Evolutionary conservation across 2,113 vertebrate species (phyloP).

Genomic region (Dinomys branickii): DNA sequence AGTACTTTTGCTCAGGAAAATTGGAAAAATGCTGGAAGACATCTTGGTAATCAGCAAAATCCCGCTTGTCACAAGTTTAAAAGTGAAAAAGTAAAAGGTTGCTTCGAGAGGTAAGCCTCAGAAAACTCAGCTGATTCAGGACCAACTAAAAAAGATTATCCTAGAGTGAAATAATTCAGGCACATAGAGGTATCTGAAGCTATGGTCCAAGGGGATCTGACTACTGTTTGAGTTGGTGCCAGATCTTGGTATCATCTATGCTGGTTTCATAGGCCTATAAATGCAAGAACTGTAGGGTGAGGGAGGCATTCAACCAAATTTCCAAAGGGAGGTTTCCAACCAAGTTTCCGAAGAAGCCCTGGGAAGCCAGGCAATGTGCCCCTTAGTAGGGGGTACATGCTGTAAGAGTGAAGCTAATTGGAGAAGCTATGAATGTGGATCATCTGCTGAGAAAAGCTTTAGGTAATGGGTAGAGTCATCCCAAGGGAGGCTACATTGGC

Average conservation of each 20-base stretch:
- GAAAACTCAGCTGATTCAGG: neutral
- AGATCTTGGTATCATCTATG: neutral
- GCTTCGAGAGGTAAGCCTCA: neutral
- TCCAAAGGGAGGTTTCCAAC: too few species aligned
- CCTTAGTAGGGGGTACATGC: too few species aligned
- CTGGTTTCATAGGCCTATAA: neutral
- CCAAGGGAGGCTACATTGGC: too few species aligned
- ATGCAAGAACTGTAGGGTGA: neutral
- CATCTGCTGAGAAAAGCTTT: too few species aligned
- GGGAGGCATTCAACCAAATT: neutral
- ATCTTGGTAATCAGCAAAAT: neutral
- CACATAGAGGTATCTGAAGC: neutral
- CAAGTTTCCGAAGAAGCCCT: too few species aligned
- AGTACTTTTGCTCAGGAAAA: neutral
- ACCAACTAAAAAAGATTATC: neutral
- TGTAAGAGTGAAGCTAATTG: too few species aligned
- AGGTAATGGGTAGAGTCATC: too few species aligned
- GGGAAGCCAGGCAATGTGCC: too few species aligned
- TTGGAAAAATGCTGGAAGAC: neutral
- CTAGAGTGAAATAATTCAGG: neutral
- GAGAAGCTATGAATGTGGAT: too few species aligned
- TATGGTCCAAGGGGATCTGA: neutral
- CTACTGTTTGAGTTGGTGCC: neutral
- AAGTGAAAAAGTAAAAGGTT: neutral
- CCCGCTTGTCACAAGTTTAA: neutral